Percentiles rank a stretch among this genome's conserved stretches.
Evolutionary conservation across 2,797 vertebrate species (phyloP).

Genomic region (Limnodromus scolopaceus): DNA sequence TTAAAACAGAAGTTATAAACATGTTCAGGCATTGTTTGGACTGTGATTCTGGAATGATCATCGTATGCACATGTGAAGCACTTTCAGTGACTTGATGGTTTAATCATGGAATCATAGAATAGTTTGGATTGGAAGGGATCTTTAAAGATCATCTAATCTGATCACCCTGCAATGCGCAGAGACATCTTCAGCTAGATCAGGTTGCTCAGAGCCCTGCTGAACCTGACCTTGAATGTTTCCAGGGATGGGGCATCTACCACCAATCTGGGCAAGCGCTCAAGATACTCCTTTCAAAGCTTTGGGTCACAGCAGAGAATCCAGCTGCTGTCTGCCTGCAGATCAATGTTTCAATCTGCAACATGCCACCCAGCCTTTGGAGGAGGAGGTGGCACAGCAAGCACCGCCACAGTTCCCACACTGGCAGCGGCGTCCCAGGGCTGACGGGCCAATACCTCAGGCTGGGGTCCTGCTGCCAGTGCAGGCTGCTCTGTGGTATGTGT

Average conservation of each 20-base stretch:
- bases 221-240: neutral
- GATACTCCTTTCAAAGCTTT: neutral
- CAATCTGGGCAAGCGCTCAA: neutral
- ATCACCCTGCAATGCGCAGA: neutral
- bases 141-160: neutral
- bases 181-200: neutral
- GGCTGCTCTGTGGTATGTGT: neutral
- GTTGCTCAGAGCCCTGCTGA: neutral
- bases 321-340: neutral
- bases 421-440: neutral
- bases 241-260: neutral
- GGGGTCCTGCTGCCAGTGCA: rapidly evolving
- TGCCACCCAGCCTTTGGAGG: neutral
- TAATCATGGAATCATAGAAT: neutral
- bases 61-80: rapidly evolving
- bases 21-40: neutral
- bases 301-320: neutral
- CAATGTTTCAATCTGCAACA: rapidly evolving
- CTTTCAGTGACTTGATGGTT: neutral
- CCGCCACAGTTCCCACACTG: rapidly evolving
- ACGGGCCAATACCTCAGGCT: rapidly evolving
- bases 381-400: neutral
- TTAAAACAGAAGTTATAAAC: neutral
- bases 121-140: neutral
- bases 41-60: neutral